Evolutionary conservation across 2,797 vertebrate species (phyloP), one percentile per base, ranked within the genome.

Genomic region (Tympanoctomys barrerae): DNA sequence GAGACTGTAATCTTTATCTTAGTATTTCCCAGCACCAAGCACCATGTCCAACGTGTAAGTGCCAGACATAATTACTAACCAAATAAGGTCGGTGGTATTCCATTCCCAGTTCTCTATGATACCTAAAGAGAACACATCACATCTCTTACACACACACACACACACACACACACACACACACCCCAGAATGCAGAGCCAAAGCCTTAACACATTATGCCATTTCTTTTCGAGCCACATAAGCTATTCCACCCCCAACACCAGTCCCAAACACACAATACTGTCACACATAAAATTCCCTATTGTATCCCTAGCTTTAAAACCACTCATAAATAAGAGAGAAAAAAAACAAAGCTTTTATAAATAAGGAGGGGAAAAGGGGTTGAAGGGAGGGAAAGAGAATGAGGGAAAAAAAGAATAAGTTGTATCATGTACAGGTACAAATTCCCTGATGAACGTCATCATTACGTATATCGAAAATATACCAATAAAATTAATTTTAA

Each of bases 211-310:
- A 31, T 13, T 62, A 81, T 0, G 22, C 19, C 73, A 54, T 57
- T 75, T 70, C 52, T n/a, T 93, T 91, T 77, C 73, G n/a, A 52
- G 54, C 94, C 89, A 90, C 59, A 80, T 39, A 90, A 89, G 49
- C 26, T 49, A 0, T 64, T 77, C 18, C 21, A 89, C 49, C 9
- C 64, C 2, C 62, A 13, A 62, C 26, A 57, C 22, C 7, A 8
- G 28, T 52, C 36, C 18, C 28, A 66, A 16, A 8, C 26, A 73
- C 57, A 79, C 39, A 64, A 52, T 77, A 36, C 52, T 18, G 59
- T 77, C 88, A 86, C 82, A 68, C 3, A 9, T 64, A 4, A 36
- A 87, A 57, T 73, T 36, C 66, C 66, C 92, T 57, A 4, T 0
- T 16, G 42, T 31, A 64, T 57, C 87, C 5, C 14, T 26, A 79